phyloP scores from a whole-genome alignment of 2,113 vertebrate species.

The Pseudopodoces humilis region DNA sequence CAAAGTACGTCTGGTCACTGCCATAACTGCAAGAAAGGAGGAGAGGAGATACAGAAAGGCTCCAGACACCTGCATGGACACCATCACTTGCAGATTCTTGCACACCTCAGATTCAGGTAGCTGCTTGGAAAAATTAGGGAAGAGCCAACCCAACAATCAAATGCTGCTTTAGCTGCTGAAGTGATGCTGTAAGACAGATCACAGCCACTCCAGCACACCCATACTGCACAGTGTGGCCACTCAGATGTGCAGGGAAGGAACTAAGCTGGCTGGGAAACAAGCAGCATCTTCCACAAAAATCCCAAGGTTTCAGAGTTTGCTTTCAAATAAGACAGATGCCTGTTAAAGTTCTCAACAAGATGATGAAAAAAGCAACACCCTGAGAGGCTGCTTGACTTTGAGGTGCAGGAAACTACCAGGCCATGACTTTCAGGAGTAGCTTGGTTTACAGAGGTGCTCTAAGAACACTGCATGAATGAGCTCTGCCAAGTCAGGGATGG shows the following conservation, averaged over 20 bases:
- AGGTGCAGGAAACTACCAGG: background rate
- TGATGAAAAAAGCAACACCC: background rate
- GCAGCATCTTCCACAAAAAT: background rate
- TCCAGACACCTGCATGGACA: background rate
- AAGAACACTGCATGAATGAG: background rate
- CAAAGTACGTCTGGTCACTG: constrained; percentile 94
- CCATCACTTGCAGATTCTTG: background rate
- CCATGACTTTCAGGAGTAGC: background rate
- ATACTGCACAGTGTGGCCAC: background rate
- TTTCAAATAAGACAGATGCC: background rate
- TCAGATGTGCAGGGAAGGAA: background rate
- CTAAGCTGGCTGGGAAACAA: background rate
- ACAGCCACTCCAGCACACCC: background rate
- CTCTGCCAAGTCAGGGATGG: background rate
- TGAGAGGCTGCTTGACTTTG: background rate
- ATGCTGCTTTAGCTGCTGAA: background rate
- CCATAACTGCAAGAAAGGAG: constrained; percentile 79
- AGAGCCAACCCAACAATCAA: background rate
- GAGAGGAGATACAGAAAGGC: background rate
- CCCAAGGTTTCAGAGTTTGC: background rate
- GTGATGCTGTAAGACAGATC: background rate
- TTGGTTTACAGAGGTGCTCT: background rate
- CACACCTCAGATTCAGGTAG: background rate
- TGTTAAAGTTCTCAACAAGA: background rate
- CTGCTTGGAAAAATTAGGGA: background rate